Evolutionary conservation across 2,888 invertebrate species (phyloP).

Genomic region (Cheilosia grossa): DNA sequence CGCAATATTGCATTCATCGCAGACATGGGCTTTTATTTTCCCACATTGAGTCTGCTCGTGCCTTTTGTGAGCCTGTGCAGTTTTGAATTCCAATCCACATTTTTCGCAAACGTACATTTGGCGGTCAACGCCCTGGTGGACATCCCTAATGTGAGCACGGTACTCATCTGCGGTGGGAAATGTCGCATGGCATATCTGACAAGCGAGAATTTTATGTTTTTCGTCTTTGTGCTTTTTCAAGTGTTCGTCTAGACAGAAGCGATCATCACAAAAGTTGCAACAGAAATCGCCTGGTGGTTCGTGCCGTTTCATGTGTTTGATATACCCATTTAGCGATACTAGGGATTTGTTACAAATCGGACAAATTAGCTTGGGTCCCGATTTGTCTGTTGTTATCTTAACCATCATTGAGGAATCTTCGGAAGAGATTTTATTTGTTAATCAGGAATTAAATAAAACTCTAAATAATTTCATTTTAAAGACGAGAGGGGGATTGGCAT

Average conservation of each 20-base stretch:
- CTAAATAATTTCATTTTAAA: not conserved
- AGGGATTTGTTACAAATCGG: conserved; percentile 81
- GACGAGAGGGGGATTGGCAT: too few relatives aligned
- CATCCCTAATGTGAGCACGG: conserved; percentile 81
- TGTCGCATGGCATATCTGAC: conserved; percentile 80
- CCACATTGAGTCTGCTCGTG: conserved; percentile 83
- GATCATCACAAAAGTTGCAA: conserved; percentile 81
- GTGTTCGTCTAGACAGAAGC: conserved; percentile 79
- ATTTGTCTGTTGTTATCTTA: conserved; percentile 80
- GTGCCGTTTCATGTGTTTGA: conserved; percentile 82
- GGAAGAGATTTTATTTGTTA: not conserved
- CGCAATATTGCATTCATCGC: conserved; percentile 80
- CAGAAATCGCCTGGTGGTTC: conserved; percentile 82
- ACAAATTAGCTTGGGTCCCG: conserved; percentile 80
- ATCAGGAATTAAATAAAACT: not conserved
- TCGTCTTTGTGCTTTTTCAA: conserved; percentile 79
- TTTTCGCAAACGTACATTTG: conserved; percentile 82
- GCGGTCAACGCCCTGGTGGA: conserved; percentile 81
- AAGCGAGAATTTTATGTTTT: conserved; percentile 79
- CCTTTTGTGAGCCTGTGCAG: conserved; percentile 81
- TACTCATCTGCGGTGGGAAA: conserved; percentile 81
- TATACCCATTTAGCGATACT: conserved; percentile 80
- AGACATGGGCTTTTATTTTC: conserved; percentile 81
- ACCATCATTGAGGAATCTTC: conserved; percentile 77
- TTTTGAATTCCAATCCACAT: conserved; percentile 83